Evolutionary conservation across 2,888 invertebrate species (phyloP), one percentile per base, ranked within the genome.

Genomic region (Agapetus fuscipes): DNA sequence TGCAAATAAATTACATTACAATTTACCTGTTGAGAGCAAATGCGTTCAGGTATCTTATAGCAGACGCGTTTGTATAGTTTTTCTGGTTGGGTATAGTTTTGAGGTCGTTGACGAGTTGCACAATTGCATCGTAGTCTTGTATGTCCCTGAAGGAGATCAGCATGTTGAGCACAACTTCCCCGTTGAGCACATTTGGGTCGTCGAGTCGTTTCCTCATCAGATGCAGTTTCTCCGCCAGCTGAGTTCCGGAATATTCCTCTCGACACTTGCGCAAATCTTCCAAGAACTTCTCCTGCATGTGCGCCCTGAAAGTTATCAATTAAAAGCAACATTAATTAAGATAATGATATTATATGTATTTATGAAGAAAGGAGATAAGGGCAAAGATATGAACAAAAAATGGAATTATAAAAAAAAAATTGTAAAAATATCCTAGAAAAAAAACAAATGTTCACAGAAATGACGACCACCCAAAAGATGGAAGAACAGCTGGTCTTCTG

Each of bases 81-180:
- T 83, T 83, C 46, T 88, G 80, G 52, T 85, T 88, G 50, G 93
- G 91, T 46, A 96, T 79, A 2, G 87, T 84, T 57, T 83, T 82
- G 47, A 98, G 64, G 58, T 96, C 96, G 56, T 94, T 93, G 0
- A 97, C 91, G 29, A 98, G 72, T 52, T 89, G 87, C 13, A 98
- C 96, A 83, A 98, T 98, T 0, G 93, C 87, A 62, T 96, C 93
- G 56, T 96, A 96, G 58, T 94, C 94, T 74, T 91, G 90, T 49
- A 89, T 85, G 59, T 91, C 91, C 13, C 91, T 69, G 56, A 89
- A 86, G 1, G 91, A 91, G 56, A 94, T 85, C 40, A 96, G 71
- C 76, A 95, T 87, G 61, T 91, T 94, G 45, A 94, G 76, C 24
- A 98, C 87, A 1, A 96, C 94, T 60, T 98, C 97, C 2, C 93